Evolutionary conservation across 2,113 vertebrate species (phyloP).

Genomic region (Pluvianellus socialis): DNA sequence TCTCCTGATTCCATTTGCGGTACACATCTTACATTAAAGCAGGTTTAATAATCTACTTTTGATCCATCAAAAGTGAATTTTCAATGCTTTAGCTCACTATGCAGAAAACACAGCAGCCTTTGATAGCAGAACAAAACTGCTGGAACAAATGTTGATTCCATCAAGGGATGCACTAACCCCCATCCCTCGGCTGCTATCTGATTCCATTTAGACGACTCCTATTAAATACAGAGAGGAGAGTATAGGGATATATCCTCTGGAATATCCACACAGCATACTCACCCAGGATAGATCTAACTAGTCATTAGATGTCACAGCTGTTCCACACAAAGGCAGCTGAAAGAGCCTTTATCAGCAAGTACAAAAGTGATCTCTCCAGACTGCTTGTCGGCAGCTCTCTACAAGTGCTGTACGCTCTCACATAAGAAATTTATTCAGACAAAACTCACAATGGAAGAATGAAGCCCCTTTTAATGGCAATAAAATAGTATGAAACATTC

Average conservation of each 20-base stretch:
- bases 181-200: slow-evolving; percentile 12
- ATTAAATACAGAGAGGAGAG: slow-evolving; percentile 61
- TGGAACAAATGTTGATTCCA: slow-evolving; percentile 44
- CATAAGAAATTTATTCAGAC: slow-evolving; percentile 65
- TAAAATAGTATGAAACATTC: slow-evolving; percentile 58
- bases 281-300: slow-evolving; percentile 60
- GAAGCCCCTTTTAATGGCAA: slow-evolving; percentile 57
- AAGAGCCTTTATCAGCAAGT: slow-evolving; percentile 73
- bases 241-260: slow-evolving; percentile 67
- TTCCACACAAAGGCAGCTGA: slow-evolving; percentile 70
- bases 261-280: slow-evolving; percentile 67
- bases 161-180: slow-evolving; percentile 8
- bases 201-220: slow-evolving; percentile 25
- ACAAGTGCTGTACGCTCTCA: slow-evolving; percentile 46
- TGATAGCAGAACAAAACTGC: slow-evolving; percentile 47
- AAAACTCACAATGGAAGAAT: slow-evolving; percentile 59
- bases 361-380: slow-evolving; percentile 59
- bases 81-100: slow-evolving; percentile 27
- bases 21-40: slow-evolving; percentile 32
- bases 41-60: slow-evolving; percentile 46
- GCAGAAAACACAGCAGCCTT: slow-evolving; percentile 55
- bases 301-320: slow-evolving; percentile 66
- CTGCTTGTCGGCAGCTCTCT: slow-evolving; percentile 49
- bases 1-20: slow-evolving; percentile 33
- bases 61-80: slow-evolving; percentile 33